Conservation (phyloP, 2,113 vertebrate genomes). For the Piprites chloris region DNA sequence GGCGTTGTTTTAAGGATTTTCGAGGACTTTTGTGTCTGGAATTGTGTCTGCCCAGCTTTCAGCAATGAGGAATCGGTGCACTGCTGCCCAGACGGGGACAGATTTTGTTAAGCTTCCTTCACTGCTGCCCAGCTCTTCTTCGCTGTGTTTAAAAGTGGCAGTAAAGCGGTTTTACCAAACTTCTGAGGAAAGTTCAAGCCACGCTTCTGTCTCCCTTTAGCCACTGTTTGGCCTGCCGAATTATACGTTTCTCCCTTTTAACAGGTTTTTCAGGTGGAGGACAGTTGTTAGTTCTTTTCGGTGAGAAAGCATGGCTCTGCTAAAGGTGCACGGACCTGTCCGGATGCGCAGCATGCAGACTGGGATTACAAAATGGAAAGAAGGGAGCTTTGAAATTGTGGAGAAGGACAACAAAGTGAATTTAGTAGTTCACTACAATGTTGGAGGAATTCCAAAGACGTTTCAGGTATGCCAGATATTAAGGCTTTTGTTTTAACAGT, state of each 20-base stretch:
- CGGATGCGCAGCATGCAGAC: constrained; percentile 85
- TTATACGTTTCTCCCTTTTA: neutral
- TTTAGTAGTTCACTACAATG: constrained; percentile 87
- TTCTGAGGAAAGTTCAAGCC: neutral
- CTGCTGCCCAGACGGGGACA: neutral
- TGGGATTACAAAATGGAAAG: constrained; percentile 93
- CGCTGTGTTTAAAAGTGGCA: accelerated
- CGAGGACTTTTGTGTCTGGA: neutral
- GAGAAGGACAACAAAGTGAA: constrained; percentile 94
- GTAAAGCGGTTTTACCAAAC: accelerated
- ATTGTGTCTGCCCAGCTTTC: neutral
- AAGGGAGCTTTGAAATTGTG: constrained; percentile 93
- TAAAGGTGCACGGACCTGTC: constrained; percentile 88
- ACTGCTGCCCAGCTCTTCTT: neutral
- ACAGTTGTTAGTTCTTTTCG: neutral
- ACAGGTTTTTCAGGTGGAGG: constrained; percentile 41
- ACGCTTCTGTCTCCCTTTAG: neutral
- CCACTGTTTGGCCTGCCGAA: neutral
- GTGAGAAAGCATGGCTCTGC: constrained; percentile 71
- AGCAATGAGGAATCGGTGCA: accelerated
- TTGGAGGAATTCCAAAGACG: constrained; percentile 83
- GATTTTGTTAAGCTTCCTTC: neutral
- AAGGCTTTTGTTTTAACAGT: constrained; percentile 45
- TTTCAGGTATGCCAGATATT: constrained; percentile 84
- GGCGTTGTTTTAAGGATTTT: neutral